Base-by-base conservation (phyloP, 2,113 vertebrate species). In the Piaya cayana region DNA sequence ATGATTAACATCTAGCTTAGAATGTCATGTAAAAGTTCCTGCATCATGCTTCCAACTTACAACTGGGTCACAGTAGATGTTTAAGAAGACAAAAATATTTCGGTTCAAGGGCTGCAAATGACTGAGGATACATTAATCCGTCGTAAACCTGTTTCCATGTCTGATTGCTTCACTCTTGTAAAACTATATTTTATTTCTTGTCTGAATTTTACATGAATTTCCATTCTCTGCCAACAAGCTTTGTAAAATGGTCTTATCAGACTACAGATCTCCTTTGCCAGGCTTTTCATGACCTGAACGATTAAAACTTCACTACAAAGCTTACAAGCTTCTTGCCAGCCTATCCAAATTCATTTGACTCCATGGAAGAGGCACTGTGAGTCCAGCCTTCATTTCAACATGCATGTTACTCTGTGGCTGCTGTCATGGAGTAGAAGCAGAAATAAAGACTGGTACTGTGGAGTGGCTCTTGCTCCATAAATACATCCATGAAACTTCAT, bases 161-260 rank as follows among this genome's bases (percentile, higher is more conserved):
- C 65, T 89, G 91, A 82, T 62, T 84, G 39, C 69, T 86, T 88
- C n/a, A 29, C 65, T 89, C 53, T 70, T 82, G 9, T 91, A 94
- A 92, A 91, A 60, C 34, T 55, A 1, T 39, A 26, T 43, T 91
- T 60, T 78, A 82, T 84, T 94, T 92, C 76, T 47, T 63, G 43
- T 84, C 62, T 79, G 65, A 70, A 52, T 86, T 90, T 80, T 82
- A 84, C 78, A 67, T 81, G 60, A 72, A 68, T 84, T 95, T 84
- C 53, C 58, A 78, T 84, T 93, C 19, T 36, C 27, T 70, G 72
- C 47, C 69, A 93, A 11, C 15, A 68, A 45, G 20, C 58, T 82
- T 78, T 55, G 25, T 82, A 78, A 75, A 84, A 63, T 55, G 12
- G 83, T 93, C 70, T 49, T 86, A 2, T 84, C 77, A 88, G 72